Evolutionary conservation across 2,113 vertebrate species (phyloP).

Genomic region (Epinephelus cyanopodus): DNA sequence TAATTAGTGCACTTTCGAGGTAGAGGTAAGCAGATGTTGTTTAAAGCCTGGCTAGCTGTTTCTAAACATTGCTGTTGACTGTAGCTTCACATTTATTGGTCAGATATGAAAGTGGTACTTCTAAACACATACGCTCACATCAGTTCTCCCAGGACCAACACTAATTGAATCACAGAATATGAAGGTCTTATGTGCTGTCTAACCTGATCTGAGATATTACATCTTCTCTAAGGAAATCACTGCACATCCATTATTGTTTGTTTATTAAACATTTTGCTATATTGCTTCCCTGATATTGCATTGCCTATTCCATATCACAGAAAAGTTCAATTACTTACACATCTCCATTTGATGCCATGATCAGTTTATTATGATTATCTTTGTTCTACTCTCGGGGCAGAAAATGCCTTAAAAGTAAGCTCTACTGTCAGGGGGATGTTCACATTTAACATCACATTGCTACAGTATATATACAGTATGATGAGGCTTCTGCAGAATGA

Average conservation of each 20-base stretch:
- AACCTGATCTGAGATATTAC: constrained; percentile 21
- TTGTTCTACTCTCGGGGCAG: neutral
- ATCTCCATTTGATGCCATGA: constrained; percentile 14
- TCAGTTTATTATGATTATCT: constrained; percentile 4
- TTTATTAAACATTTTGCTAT: constrained; percentile 28
- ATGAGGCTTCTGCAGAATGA: constrained; percentile 19
- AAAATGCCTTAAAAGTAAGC: constrained; percentile 7
- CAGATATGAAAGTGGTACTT: no score
- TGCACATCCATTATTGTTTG: constrained; percentile 15
- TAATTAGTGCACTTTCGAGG: no score
- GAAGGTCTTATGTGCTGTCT: constrained; percentile 25
- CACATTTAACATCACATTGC: neutral
- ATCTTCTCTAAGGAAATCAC: constrained; percentile 1
- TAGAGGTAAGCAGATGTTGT: no score
- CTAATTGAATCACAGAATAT: constrained; percentile 38
- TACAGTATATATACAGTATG: neutral
- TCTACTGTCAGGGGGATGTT: neutral
- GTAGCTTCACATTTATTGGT: no score
- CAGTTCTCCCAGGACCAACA: neutral
- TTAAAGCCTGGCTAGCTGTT: no score
- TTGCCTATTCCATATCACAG: neutral
- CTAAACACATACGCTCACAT: neutral
- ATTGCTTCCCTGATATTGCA: constrained; percentile 38
- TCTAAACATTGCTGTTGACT: no score
- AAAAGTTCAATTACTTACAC: constrained; percentile 2